Percentiles rank a stretch among this genome's conserved stretches.
Conservation (phyloP, 2,888 invertebrate species). For the Lycaena phlaeas region DNA sequence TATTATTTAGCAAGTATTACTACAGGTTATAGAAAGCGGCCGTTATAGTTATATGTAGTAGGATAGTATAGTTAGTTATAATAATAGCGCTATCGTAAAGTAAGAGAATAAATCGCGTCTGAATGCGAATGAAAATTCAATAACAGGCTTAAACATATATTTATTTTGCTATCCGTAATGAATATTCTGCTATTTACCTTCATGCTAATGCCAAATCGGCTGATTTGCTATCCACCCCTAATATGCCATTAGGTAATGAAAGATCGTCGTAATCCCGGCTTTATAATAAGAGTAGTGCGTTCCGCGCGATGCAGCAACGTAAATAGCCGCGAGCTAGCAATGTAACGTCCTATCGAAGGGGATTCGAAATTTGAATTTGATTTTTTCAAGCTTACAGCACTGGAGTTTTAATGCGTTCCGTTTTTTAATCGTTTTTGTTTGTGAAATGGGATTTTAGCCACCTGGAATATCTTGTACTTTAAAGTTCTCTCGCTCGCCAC, state of each 20-base stretch:
- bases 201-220: conserved; percentile 13
- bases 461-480: too few species aligned
- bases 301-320: conserved; percentile 28
- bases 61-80: too few species aligned
- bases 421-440: too few species aligned
- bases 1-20: too few species aligned
- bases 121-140: too few species aligned
- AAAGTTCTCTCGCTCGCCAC: too few species aligned
- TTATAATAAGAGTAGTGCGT: conserved; percentile 30
- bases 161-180: too few species aligned
- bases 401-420: neutral
- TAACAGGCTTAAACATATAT: too few species aligned
- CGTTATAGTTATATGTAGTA: too few species aligned
- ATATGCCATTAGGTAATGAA: conserved; percentile 49
- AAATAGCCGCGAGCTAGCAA: conserved; percentile 45
- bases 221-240: conserved; percentile 17
- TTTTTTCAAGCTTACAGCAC: conserved; percentile 23
- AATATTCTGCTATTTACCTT: conserved; percentile 6
- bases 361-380: conserved; percentile 43
- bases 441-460: neutral
- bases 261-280: conserved; percentile 46
- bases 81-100: too few species aligned
- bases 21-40: too few species aligned
- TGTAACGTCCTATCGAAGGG: conserved; percentile 28
- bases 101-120: too few species aligned